These are phyloP conservation scores for Platycercus adscitus DNA, from an alignment of 2,113 vertebrate species.

Conservation along the genomic window DNA sequence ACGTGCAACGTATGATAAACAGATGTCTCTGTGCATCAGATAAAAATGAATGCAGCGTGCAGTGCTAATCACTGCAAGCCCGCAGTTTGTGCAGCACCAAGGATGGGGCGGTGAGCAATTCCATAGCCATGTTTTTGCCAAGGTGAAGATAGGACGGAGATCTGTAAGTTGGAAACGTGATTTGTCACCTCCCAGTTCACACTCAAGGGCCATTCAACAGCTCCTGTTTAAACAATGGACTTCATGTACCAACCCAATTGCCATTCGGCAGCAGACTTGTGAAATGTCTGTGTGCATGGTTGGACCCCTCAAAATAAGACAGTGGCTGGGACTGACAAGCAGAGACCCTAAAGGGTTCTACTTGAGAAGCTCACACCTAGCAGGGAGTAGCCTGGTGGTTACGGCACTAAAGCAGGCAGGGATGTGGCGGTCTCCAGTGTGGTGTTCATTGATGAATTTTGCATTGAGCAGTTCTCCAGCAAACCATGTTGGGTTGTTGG, in stretches of 20 bases:
- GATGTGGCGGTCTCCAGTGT: accelerated
- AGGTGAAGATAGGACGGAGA: neutral
- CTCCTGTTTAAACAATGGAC: neutral
- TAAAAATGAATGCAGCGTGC: neutral
- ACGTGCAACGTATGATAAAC: conserved; percentile 39
- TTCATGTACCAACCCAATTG: neutral
- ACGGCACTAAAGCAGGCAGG: accelerated
- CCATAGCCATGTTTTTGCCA: accelerated
- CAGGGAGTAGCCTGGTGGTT: no score
- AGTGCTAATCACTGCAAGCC: neutral
- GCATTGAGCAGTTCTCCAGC: neutral
- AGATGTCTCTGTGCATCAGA: conserved; percentile 58
- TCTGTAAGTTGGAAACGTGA: neutral
- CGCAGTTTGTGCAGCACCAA: neutral
- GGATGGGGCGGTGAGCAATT: neutral
- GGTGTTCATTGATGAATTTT: neutral
- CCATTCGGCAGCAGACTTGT: neutral
- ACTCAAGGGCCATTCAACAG: accelerated
- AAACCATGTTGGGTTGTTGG: neutral
- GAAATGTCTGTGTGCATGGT: neutral
- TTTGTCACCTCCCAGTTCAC: accelerated
- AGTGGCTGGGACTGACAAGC: neutral
- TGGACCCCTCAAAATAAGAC: accelerated
- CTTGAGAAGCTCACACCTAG: no score
- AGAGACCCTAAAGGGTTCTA: neutral